Evolutionary conservation across 2,888 invertebrate genomes (phyloP).

Genomic region (Parapristionchus giblindavisi): DNA sequence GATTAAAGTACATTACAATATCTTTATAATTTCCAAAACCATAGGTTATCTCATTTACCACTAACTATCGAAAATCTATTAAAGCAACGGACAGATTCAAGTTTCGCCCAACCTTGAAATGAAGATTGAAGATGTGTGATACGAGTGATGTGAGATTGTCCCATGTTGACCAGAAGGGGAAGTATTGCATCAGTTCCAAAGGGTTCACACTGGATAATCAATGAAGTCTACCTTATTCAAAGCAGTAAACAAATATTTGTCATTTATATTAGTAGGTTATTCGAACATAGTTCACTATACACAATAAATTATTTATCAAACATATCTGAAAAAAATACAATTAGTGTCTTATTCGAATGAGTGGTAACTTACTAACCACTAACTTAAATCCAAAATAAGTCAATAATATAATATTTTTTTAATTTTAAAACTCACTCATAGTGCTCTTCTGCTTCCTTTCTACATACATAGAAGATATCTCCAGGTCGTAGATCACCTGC

Average conservation of each 20-base stretch:
- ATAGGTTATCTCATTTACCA: not conserved
- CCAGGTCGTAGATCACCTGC: slow-evolving; percentile 44
- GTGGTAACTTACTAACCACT: not conserved
- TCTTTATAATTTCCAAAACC: not conserved
- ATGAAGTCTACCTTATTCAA: not conserved
- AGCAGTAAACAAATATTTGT: not conserved
- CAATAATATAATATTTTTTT: not conserved
- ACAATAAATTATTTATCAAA: not conserved
- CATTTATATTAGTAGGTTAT: not conserved
- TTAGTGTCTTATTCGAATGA: too few relatives aligned
- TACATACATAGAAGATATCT: slow-evolving; percentile 66
- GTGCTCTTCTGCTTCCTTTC: slow-evolving; percentile 65
- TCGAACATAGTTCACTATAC: not conserved
- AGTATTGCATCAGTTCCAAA: slow-evolving; percentile 67
- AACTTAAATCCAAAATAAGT: not conserved
- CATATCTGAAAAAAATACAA: too few relatives aligned
- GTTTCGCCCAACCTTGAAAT: slow-evolving; percentile 53
- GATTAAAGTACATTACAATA: not conserved
- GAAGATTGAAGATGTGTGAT: slow-evolving; percentile 59
- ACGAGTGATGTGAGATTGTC: slow-evolving; percentile 58
- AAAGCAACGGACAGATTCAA: not conserved
- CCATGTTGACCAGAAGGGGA: slow-evolving; percentile 69
- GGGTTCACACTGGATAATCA: slow-evolving; percentile 56
- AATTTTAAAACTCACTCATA: slow-evolving; percentile 54
- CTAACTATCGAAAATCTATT: not conserved